Conservation (phyloP, 2,797 vertebrate genomes). For the Helicolenus hilgendorfi region DNA sequence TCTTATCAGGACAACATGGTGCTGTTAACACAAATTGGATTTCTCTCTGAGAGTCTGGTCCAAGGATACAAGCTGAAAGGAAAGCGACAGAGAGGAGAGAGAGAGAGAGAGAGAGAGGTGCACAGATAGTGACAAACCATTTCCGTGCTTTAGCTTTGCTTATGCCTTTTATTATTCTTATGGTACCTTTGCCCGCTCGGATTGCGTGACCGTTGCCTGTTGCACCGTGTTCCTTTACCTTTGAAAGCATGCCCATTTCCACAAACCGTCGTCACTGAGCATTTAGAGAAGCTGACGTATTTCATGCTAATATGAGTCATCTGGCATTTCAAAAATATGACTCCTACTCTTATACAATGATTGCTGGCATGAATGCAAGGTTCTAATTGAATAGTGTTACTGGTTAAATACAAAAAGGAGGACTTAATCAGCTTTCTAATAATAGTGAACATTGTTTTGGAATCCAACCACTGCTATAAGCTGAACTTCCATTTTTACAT, state of each 20-base stretch:
- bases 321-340: constrained; percentile 57
- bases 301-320: constrained; percentile 54
- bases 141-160: constrained; percentile 48
- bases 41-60: constrained; percentile 77
- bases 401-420: constrained; percentile 19
- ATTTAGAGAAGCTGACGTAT: constrained; percentile 5
- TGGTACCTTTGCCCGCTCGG: constrained; percentile 10
- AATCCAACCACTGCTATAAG: not conserved
- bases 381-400: constrained; percentile 48
- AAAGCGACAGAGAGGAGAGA: constrained; percentile 13
- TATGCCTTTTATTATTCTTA: constrained; percentile 15
- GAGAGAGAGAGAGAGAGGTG: not conserved
- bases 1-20: constrained; percentile 84
- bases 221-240: not conserved
- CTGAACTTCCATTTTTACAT: not conserved
- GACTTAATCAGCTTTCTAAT: constrained; percentile 33
- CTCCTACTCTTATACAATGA: constrained; percentile 28
- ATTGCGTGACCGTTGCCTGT: constrained; percentile 10
- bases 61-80: constrained; percentile 51
- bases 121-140: constrained; percentile 58
- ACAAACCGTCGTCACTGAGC: not conserved
- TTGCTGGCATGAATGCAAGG: constrained; percentile 31
- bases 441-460: constrained; percentile 3
- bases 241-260: constrained; percentile 4
- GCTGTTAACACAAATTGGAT: constrained; percentile 86